A percentile compares a stretch with the other conserved stretches of the same genome.
phyloP scores from a whole-genome alignment of 2,113 vertebrate genomes.

The Burhinus oedicnemus region DNA sequence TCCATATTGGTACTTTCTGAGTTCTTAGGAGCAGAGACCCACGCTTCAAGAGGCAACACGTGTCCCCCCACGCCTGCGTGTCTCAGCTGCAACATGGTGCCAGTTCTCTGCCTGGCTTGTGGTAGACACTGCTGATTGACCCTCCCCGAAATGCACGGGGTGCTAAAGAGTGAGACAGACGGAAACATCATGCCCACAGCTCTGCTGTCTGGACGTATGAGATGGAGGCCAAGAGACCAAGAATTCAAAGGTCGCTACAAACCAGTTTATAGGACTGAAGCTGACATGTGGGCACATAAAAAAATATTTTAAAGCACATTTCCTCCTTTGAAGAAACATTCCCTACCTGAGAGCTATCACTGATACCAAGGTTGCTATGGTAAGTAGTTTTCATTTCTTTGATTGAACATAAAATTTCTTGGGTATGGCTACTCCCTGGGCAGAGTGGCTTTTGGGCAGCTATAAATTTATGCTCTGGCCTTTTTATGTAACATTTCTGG shows the following conservation, averaged over 20 bases:
- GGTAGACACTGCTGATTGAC: neutral
- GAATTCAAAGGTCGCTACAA: neutral
- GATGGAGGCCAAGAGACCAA: neutral
- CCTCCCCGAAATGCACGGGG: neutral
- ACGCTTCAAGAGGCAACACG: fast-evolving
- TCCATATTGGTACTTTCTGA: neutral
- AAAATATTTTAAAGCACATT: neutral
- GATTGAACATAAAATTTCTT: slow-evolving; percentile 22
- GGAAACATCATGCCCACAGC: neutral
- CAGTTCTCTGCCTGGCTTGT: neutral
- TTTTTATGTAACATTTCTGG: neutral
- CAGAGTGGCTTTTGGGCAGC: neutral
- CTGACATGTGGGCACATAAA: neutral
- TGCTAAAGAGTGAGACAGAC: neutral
- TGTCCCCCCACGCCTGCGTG: fast-evolving
- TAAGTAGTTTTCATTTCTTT: slow-evolving; percentile 1
- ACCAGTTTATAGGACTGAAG: neutral
- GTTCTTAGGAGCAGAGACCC: neutral
- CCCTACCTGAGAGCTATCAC: neutral
- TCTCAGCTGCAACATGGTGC: neutral
- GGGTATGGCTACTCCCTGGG: neutral
- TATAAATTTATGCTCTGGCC: neutral
- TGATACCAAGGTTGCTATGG: slow-evolving; percentile 12
- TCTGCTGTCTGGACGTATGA: neutral
- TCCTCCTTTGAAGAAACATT: slow-evolving; percentile 17